A percentile compares a stretch with the other conserved stretches of the same genome.
Conservation (phyloP, 2,888 invertebrate genomes). For the Lysandra coridon region DNA sequence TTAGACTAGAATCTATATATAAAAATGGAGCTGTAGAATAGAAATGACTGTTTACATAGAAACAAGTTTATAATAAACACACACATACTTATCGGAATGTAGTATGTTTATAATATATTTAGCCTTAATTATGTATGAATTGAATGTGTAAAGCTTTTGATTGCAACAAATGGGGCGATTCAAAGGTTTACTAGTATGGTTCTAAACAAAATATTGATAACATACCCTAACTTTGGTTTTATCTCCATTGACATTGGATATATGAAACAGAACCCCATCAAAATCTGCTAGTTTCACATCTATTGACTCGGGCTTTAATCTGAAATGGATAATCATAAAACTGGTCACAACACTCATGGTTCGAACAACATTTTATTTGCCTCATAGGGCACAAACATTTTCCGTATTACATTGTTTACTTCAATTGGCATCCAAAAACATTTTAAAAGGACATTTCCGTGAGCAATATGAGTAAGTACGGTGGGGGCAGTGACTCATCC, state of each 20-base stretch:
- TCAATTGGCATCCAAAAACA: constrained; percentile 64
- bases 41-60: background rate
- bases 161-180: background rate
- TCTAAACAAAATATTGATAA: constrained; percentile 37
- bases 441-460: constrained; percentile 68
- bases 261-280: constrained; percentile 98
- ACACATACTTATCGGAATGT: background rate
- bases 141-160: no score
- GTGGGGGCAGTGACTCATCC: constrained; percentile 72
- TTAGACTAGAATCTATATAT: background rate
- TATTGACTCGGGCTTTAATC: constrained; percentile 96
- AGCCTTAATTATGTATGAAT: no score
- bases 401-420: constrained; percentile 59
- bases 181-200: background rate
- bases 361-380: background rate
- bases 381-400: constrained; percentile 40
- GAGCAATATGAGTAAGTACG: constrained; percentile 60
- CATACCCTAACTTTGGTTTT: constrained; percentile 98
- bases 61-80: background rate
- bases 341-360: background rate
- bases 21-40: background rate
- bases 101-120: no score
- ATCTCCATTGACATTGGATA: constrained; percentile 97
- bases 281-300: constrained; percentile 98
- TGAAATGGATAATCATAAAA: constrained; percentile 70